Percentiles rank a stretch among this genome's conserved stretches.
Evolutionary conservation across 64 coral and sea anemone genomes (phyloP).

Genomic region (Montipora capricornis): DNA sequence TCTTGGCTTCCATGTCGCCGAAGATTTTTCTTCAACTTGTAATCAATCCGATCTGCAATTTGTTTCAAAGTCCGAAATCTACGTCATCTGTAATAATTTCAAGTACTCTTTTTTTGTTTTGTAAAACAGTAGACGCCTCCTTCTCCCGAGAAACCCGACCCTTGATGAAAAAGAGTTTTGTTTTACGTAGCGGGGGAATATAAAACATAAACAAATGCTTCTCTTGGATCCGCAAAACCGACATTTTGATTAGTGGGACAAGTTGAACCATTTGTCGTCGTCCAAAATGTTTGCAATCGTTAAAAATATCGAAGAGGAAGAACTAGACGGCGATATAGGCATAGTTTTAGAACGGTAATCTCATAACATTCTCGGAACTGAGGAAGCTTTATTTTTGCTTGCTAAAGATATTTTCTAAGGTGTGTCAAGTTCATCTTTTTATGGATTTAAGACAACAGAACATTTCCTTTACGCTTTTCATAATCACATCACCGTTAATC

Average conservation of each 20-base stretch:
- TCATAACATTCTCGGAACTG: neutral
- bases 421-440: no score
- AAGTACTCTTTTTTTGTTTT: neutral
- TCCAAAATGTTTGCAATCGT: neutral
- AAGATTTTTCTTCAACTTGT: neutral
- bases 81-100: neutral
- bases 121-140: neutral
- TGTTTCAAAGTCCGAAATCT: constrained; percentile 23
- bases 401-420: neutral
- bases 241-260: neutral
- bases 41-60: constrained; percentile 1
- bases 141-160: neutral
- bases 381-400: neutral
- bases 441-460: no score
- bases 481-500: no score
- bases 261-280: neutral
- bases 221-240: neutral
- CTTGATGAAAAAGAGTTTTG: neutral
- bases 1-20: neutral
- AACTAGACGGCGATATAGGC: neutral
- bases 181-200: neutral
- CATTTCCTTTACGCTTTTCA: no score
- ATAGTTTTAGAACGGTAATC: neutral
- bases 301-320: neutral
- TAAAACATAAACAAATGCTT: neutral